Evolutionary conservation across 2,113 vertebrate species (phyloP).

Genomic region (Athene noctua): DNA sequence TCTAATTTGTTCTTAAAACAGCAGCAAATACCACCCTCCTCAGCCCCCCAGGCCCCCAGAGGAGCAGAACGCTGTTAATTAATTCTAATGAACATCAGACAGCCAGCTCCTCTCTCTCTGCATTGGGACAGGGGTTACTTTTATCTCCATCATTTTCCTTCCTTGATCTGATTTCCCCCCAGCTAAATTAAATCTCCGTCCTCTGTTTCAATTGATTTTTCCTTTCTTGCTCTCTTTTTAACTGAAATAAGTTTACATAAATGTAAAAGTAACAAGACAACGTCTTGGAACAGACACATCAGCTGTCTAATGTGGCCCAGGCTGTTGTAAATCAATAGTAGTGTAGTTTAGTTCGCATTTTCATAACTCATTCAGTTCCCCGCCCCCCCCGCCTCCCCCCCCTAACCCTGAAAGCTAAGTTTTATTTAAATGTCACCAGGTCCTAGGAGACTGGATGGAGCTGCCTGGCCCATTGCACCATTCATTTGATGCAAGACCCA

Average conservation of each 20-base stretch:
- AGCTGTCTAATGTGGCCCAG: neutral
- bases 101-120: neutral
- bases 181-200: conserved; percentile 63
- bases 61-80: conserved; percentile 40
- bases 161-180: conserved; percentile 54
- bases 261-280: conserved; percentile 21
- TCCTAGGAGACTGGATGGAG: neutral
- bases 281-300: conserved; percentile 8
- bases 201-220: conserved; percentile 65
- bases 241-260: conserved; percentile 58
- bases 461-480: neutral
- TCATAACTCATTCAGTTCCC: neutral
- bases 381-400: neutral
- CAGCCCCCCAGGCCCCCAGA: neutral
- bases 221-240: conserved; percentile 31
- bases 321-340: neutral
- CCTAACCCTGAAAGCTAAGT: neutral
- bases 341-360: conserved; percentile 33
- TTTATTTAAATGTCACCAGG: neutral
- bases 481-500: conserved; percentile 8
- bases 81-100: conserved; percentile 58
- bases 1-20: neutral
- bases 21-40: neutral
- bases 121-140: conserved; percentile 12
- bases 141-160: conserved; percentile 60